Evolutionary conservation across 2,113 vertebrate species (phyloP), one percentile per base, ranked within the genome.

Genomic region (Trogon surrucura): DNA sequence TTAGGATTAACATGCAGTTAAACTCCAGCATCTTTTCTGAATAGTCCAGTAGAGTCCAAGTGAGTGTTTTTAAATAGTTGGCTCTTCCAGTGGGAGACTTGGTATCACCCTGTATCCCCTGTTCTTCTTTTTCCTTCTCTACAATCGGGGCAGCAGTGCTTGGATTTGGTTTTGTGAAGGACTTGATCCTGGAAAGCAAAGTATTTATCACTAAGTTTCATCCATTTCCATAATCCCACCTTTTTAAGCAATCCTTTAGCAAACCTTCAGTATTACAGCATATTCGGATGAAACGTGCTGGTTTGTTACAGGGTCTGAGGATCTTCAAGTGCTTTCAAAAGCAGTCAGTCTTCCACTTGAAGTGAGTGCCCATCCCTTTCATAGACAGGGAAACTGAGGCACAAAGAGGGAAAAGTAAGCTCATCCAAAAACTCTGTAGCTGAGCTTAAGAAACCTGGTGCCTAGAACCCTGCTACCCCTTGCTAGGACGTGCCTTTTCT

Each of bases 401-500:
- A 25, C 14, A 12, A 9, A 18, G 51, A 45, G 51, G 32, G 29
- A 27, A 47, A 32, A n/a, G 9, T 41, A 7, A 80, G 5, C 62
- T 65, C 9, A 30, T 17, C 73, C 48, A 22, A 19, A 75, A 74
- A 32, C 50, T 64, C 56, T 12, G 6, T 41, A 50, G 47, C n/a
- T 1, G 0, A 15, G n/a, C 21, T 48, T 17, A 2, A 30, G 58
- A 32, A 29, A 18, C 3, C n/a, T 26, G 51, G 30, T 16, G 11
- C 71, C 71, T 26, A 7, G 22, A 44, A 15, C 69, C 48, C 53
- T 38, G 11, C 89, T 21, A 0, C 18, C 53, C 45, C 57, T 79
- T 1, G 0, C 57, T 57, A 11, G 53, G 64, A 36, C 6, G 0
- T 18, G 15, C 22, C 26, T 78, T 50, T 48, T 38, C 51, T 56